phyloP scores from a whole-genome alignment of 2,797 vertebrate species.

The Falco concolor region DNA sequence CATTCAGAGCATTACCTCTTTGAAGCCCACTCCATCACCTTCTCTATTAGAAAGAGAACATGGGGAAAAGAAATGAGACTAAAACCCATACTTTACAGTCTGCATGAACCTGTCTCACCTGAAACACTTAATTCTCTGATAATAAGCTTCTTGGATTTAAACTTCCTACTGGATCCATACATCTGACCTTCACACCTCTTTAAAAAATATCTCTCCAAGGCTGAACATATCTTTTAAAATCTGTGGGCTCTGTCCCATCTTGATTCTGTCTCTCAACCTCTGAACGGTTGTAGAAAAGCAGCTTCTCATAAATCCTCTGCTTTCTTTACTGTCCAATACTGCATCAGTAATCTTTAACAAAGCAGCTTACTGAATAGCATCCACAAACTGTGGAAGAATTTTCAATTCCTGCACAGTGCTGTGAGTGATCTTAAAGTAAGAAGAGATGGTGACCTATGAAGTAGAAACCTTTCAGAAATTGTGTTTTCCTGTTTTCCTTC shows the following conservation, averaged over 20 bases:
- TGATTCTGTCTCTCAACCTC: neutral
- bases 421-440: neutral
- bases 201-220: neutral
- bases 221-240: neutral
- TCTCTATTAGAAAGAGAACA: neutral
- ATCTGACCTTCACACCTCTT: neutral
- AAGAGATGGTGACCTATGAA: neutral
- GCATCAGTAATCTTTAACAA: slow-evolving; percentile 2
- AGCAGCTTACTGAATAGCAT: neutral
- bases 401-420: neutral
- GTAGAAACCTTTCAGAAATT: neutral
- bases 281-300: neutral
- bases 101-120: neutral
- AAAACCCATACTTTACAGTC: neutral
- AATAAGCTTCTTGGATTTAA: neutral
- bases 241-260: neutral
- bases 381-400: neutral
- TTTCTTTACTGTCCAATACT: neutral
- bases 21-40: neutral
- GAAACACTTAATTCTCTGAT: neutral
- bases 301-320: neutral
- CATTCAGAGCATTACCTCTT: neutral
- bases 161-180: neutral
- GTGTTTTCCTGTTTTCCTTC: neutral
- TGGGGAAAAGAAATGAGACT: neutral